Evolutionary conservation across 2,888 invertebrate species (phyloP).

Genomic region (Carabus problematicus): DNA sequence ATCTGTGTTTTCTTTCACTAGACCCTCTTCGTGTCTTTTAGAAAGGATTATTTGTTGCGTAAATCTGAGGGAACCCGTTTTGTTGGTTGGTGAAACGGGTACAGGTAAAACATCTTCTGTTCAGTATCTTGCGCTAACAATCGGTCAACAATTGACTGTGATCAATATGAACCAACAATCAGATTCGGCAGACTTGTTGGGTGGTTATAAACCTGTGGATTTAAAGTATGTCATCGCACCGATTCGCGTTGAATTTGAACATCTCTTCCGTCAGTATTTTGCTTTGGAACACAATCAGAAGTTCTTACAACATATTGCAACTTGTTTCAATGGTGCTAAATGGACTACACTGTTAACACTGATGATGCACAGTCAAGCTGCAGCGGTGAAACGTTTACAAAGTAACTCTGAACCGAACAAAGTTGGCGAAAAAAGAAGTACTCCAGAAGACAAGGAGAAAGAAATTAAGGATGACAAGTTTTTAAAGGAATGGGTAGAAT

Average conservation of each 20-base stretch:
- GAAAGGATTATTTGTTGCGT: constrained; percentile 91
- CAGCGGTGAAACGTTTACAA: constrained; percentile 68
- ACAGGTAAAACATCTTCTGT: constrained; percentile 97
- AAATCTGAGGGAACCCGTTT: constrained; percentile 82
- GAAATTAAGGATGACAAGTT: constrained; percentile 58
- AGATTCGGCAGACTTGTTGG: constrained; percentile 94
- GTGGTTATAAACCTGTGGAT: constrained; percentile 97
- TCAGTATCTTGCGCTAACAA: constrained; percentile 86
- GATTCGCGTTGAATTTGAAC: constrained; percentile 82
- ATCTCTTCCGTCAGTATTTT: constrained; percentile 81
- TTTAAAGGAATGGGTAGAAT: constrained; percentile 68
- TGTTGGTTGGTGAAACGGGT: constrained; percentile 97
- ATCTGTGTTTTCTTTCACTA: constrained; percentile 80
- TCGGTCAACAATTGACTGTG: constrained; percentile 86
- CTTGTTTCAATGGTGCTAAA: constrained; percentile 74
- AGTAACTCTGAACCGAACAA: constrained; percentile 49
- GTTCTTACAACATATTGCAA: constrained; percentile 82
- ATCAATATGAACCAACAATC: constrained; percentile 99
- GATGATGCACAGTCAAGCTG: constrained; percentile 76
- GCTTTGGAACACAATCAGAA: constrained; percentile 78
- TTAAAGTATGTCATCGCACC: constrained; percentile 83
- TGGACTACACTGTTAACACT: constrained; percentile 76
- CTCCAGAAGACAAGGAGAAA: constrained; percentile 41
- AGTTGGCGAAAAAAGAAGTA: constrained; percentile 24
- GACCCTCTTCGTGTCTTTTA: constrained; percentile 79